A percentile compares a stretch with the other conserved stretches of the same genome.
Evolutionary conservation across 2,797 vertebrate genomes (phyloP).

Genomic region (Cryptoblepharus egeriae): DNA sequence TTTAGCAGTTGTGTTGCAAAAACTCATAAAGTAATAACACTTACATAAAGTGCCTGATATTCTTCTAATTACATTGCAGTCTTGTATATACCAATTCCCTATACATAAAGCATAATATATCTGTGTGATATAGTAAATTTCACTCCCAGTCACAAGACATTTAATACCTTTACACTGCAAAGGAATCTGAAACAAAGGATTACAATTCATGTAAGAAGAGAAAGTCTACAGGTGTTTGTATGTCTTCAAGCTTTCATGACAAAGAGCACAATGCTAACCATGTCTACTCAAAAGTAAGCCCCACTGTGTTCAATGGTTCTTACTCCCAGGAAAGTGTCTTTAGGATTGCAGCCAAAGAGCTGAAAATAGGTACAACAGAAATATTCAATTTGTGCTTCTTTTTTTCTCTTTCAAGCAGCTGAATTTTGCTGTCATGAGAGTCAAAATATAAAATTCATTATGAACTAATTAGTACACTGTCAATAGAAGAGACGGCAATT

Average conservation of each 20-base stretch:
- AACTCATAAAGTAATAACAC: background rate
- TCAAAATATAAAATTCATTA: constrained; percentile 17
- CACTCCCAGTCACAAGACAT: background rate
- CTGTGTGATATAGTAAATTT: background rate
- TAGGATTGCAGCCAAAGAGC: no score
- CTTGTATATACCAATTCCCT: background rate
- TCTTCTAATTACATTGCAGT: background rate
- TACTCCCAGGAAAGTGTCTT: no score
- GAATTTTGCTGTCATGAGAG: background rate
- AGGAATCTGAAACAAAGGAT: background rate
- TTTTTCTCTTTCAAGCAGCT: constrained; percentile 14
- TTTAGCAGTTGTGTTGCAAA: background rate
- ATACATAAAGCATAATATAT: background rate
- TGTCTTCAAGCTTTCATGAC: background rate
- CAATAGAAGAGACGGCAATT: background rate
- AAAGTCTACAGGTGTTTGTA: background rate
- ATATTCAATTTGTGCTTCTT: background rate
- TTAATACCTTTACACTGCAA: background rate
- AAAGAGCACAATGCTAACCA: no score
- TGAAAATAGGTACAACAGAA: background rate
- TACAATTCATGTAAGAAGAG: background rate
- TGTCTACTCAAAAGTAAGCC: no score
- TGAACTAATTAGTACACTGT: background rate
- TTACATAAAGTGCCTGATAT: background rate
- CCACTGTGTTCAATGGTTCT: no score